Conservation (phyloP, 2,113 vertebrate genomes). For the Hyperopisus bebe region DNA sequence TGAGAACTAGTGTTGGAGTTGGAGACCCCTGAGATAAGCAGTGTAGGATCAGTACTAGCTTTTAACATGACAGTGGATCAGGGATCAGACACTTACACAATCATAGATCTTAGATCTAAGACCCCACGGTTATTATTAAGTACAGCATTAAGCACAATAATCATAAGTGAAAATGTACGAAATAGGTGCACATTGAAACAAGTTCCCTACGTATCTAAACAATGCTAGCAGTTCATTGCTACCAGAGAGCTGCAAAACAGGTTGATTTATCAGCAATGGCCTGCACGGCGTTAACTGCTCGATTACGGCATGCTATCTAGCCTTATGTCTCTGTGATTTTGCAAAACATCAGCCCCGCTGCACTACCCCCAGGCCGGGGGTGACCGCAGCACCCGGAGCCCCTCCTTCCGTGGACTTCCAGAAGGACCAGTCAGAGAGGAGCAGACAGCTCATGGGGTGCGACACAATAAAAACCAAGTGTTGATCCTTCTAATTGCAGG, state of each 20-base stretch:
- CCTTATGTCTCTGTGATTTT: not conserved
- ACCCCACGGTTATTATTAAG: not conserved
- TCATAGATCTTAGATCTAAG: too few relatives aligned
- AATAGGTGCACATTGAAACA: not conserved
- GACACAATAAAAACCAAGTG: slow-evolving; percentile 25
- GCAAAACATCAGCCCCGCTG: not conserved
- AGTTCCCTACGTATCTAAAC: not conserved
- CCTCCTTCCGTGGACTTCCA: not conserved
- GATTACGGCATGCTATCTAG: not conserved
- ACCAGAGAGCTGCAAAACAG: not conserved
- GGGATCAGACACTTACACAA: not conserved
- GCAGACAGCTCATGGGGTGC: slow-evolving; percentile 17
- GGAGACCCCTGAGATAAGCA: too few relatives aligned
- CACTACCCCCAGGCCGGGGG: not conserved
- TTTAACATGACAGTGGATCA: not conserved
- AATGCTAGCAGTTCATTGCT: not conserved
- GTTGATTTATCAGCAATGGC: not conserved
- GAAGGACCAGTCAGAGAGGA: not conserved
- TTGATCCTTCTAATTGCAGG: slow-evolving; percentile 28
- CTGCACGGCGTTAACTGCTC: not conserved
- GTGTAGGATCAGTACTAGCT: not conserved
- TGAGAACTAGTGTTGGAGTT: too few relatives aligned
- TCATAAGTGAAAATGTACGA: not conserved
- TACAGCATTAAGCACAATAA: not conserved
- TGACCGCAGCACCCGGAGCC: not conserved